A percentile compares a stretch with the other conserved stretches of the same genome.
phyloP scores from a whole-genome alignment of 2,113 vertebrate species.

The Daubentonia madagascariensis region DNA sequence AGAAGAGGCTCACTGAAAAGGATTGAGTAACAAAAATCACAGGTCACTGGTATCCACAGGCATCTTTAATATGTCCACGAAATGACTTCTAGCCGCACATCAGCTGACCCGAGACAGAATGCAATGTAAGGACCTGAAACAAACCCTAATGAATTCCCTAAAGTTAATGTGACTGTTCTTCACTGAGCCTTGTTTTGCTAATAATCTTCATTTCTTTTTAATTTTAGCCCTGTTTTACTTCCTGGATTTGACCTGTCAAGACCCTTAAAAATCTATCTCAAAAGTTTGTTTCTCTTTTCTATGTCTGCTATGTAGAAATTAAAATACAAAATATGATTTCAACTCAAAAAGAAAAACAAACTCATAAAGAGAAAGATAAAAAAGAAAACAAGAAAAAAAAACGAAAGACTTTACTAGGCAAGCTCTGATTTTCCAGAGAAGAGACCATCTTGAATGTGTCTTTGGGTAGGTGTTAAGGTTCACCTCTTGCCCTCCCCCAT shows the following conservation, averaged over 20 bases:
- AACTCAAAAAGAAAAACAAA: conserved; percentile 31
- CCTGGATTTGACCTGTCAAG: background rate
- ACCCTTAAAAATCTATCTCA: background rate
- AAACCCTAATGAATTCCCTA: background rate
- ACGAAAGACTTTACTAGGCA: background rate
- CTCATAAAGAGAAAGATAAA: background rate
- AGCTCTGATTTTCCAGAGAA: background rate
- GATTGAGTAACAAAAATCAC: background rate
- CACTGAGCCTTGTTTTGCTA: background rate
- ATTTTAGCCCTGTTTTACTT: background rate
- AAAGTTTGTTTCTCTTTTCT: background rate
- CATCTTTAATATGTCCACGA: background rate
- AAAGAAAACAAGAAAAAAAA: background rate
- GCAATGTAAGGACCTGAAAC: background rate
- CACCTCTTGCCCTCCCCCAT: background rate
- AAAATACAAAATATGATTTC: background rate
- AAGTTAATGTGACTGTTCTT: background rate
- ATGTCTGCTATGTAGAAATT: background rate
- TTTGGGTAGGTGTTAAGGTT: background rate
- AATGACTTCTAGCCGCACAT: background rate
- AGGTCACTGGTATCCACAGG: background rate
- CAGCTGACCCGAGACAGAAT: background rate
- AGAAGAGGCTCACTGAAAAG: background rate
- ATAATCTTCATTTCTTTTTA: background rate
- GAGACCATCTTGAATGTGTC: background rate